These are phyloP conservation scores for Turritopsis rubra DNA, from an alignment of 30 jellyfish, hydroid and myxozoan genomes.

Conservation along the genomic window DNA sequence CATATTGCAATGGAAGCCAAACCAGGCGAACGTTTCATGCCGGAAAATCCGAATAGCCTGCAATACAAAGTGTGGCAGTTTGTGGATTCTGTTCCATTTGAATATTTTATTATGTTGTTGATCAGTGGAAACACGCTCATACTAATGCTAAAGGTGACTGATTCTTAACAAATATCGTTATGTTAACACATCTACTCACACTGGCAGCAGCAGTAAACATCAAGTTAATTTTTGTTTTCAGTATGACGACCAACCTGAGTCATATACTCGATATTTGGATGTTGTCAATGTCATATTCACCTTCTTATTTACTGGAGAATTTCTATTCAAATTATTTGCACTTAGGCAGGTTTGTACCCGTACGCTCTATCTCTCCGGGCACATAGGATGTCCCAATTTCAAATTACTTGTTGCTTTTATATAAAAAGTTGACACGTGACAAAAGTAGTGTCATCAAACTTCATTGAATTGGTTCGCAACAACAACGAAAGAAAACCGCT, in stretches of 20 bases:
- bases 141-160: conserved; percentile 88
- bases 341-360: conserved; percentile 68
- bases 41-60: conserved; percentile 93
- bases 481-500: too few relatives aligned
- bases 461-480: too few relatives aligned
- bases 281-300: conserved; percentile 89
- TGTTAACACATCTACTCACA: too few relatives aligned
- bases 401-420: background rate
- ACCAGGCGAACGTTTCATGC: conserved; percentile 99
- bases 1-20: conserved; percentile 93
- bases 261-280: conserved; percentile 64
- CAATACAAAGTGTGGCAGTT: conserved; percentile 97
- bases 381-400: background rate
- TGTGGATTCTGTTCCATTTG: conserved; percentile 95
- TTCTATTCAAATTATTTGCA: conserved; percentile 84
- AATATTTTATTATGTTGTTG: conserved; percentile 90
- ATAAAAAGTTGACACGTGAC: background rate
- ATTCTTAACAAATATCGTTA: too few relatives aligned
- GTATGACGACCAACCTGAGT: conserved; percentile 79
- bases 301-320: conserved; percentile 95
- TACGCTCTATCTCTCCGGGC: background rate
- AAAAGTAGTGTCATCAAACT: too few relatives aligned
- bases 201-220: background rate
- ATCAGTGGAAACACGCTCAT: conserved; percentile 96
- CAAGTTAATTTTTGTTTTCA: conserved; percentile 13